These are phyloP conservation scores for Pantherophis alleghaniensis DNA, from an alignment of 2,797 vertebrate species.

Conservation along the genomic window DNA sequence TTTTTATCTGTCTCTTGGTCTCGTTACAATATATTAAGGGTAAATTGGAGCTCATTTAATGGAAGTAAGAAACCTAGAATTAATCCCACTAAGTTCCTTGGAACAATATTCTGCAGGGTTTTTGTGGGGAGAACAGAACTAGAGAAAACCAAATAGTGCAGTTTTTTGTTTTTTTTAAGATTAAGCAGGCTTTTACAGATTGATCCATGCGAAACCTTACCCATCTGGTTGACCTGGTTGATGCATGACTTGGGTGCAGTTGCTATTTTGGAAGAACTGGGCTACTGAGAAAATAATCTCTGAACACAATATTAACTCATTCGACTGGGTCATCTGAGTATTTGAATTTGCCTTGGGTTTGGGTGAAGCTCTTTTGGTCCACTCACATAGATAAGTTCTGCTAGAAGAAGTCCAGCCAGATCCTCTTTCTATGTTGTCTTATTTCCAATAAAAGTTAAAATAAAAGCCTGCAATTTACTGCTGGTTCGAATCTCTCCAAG, in stretches of 20 bases:
- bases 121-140: neutral
- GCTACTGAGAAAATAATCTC: neutral
- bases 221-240: neutral
- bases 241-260: neutral
- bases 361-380: neutral
- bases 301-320: neutral
- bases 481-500: too few species aligned
- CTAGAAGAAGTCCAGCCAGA: neutral
- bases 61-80: neutral
- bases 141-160: neutral
- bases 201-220: neutral
- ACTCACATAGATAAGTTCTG: neutral
- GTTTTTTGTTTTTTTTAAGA: neutral
- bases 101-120: neutral
- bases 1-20: neutral
- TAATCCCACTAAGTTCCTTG: neutral
- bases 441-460: constrained; percentile 36
- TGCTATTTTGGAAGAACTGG: neutral
- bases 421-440: constrained; percentile 16
- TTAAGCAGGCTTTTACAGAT: neutral
- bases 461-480: too few species aligned
- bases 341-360: constrained; percentile 19
- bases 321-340: neutral
- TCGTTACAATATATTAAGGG: neutral
- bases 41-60: neutral